Evolutionary conservation across 1,140 invertebrate species (phyloP).

Genomic region (Musca domestica): DNA sequence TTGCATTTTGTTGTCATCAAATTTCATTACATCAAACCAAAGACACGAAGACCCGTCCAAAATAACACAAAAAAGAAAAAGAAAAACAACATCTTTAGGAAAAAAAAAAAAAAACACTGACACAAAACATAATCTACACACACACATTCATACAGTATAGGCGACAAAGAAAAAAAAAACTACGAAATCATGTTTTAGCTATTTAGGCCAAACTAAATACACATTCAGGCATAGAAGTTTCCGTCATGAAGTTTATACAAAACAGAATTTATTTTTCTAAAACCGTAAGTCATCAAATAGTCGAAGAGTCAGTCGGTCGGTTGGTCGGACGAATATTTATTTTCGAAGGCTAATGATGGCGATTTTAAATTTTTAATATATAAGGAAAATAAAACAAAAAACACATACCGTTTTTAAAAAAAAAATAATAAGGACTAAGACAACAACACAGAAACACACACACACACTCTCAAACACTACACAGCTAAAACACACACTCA

Average conservation of each 20-base stretch:
- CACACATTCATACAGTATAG: background rate
- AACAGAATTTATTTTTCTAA: too few species aligned
- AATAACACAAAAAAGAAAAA: conserved; percentile 30
- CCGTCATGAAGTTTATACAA: conserved; percentile 12
- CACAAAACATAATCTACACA: conserved; percentile 18
- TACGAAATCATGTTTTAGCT: background rate
- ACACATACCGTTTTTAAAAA: too few species aligned
- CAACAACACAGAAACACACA: background rate
- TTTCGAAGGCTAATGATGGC: too few species aligned
- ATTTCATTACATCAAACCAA: conserved; percentile 25
- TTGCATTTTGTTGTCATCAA: too few species aligned
- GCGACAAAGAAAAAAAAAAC: background rate
- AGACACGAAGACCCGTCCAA: conserved; percentile 37
- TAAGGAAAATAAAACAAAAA: too few species aligned
- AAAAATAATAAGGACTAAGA: too few species aligned
- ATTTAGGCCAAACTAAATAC: conserved; percentile 30
- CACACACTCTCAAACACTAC: too few species aligned
- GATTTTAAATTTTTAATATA: too few species aligned
- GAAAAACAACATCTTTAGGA: background rate
- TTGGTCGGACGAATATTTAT: too few species aligned
- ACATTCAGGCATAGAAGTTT: conserved; percentile 9
- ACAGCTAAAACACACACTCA: background rate
- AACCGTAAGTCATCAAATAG: too few species aligned
- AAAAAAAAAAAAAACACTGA: conserved; percentile 6
- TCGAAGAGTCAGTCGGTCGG: too few species aligned